Base-by-base conservation (phyloP, 2,797 vertebrate genomes). In the Thamnophis elegans region DNA sequence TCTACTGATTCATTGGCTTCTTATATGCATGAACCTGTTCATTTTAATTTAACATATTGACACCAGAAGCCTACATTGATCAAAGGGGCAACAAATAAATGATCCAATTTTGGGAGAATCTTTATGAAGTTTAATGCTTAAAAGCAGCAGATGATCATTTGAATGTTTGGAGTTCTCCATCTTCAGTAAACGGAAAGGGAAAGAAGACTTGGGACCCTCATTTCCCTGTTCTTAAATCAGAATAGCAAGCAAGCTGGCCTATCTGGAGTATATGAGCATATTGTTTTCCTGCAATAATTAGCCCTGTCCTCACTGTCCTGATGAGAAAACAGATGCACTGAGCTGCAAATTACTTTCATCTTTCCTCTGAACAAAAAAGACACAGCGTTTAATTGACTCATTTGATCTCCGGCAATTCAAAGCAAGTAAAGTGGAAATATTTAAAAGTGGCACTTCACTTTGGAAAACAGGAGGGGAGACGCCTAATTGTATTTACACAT, bases 331-430 rank as follows among this genome's bases (percentile, higher is more conserved):
- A 98, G 97, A 98, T 98, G 98, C 98, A 98, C 97, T 97, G 98
- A 98, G 98, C 98, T 98, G 98, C 98, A 98, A 99, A 99, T 99
- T 98, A 98, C 98, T 98, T 98, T 97, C 96, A 97, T 98, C 97
- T 98, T 18, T 96, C 97, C 97, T 98, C 97, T 13, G 89, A 97
- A 98, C 95, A 96, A 96, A 97, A 98, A 97, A 98, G 96, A 96
- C 95, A 95, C 96, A 96, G 97, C 96, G 92, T 97, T 98, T 99
- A 99, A 99, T 98, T 98, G 98, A 98, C 98, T 97, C 98, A 98
- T 99, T 99, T 99, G 98, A 99, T 99, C 98, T 98, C 97, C 65
- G 94, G 96, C 98, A 94, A 97, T 98, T 97, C 96, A 96, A 96
- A 96, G 95, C 94, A 96, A 97, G 94, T 92, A 97, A 97, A 96